phyloP scores from a whole-genome alignment of 2,113 vertebrate species.

The Brachionichthys hirsutus region DNA sequence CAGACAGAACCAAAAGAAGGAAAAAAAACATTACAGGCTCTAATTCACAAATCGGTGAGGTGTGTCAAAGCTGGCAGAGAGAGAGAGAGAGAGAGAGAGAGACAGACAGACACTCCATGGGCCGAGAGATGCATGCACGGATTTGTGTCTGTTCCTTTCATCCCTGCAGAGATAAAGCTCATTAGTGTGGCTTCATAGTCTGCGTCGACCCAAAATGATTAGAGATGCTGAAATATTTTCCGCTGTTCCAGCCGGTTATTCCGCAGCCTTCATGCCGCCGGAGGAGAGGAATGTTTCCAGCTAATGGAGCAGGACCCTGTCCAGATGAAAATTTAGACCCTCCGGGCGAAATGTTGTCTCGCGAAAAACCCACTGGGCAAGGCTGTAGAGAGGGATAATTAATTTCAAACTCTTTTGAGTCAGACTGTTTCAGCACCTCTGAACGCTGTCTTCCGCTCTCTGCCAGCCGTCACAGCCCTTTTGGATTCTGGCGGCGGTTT shows the following conservation, averaged over 20 bases:
- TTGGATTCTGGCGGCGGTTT: conserved; percentile 28
- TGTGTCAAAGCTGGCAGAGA: conserved; percentile 32
- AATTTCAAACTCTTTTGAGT: conserved; percentile 3
- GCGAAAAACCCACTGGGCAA: too few species aligned
- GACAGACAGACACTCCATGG: conserved; percentile 11
- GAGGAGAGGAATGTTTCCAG: conserved; percentile 4
- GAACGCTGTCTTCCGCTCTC: conserved; percentile 11
- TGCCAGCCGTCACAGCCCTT: conserved; percentile 44
- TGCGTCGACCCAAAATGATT: conserved; percentile 5
- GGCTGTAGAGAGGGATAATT: too few species aligned
- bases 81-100: conserved; percentile 26
- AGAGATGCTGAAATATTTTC: conserved; percentile 4
- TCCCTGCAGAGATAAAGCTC: conserved; percentile 2
- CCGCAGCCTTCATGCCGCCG: conserved; percentile 5
- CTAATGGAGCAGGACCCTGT: conserved; percentile 10
- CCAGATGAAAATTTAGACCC: conserved; percentile 20
- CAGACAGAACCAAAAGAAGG: background rate
- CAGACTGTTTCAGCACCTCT: background rate
- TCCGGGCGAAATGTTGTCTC: conserved; percentile 1
- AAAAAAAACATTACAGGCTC: background rate
- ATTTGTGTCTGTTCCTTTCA: conserved; percentile 22
- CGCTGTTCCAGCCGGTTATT: conserved; percentile 10
- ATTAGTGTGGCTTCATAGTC: conserved; percentile 15
- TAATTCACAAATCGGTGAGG: conserved; percentile 31
- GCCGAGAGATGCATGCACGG: conserved; percentile 12